phyloP scores from a whole-genome alignment of 2,888 invertebrate species.

The Subacronicta megacephala region DNA sequence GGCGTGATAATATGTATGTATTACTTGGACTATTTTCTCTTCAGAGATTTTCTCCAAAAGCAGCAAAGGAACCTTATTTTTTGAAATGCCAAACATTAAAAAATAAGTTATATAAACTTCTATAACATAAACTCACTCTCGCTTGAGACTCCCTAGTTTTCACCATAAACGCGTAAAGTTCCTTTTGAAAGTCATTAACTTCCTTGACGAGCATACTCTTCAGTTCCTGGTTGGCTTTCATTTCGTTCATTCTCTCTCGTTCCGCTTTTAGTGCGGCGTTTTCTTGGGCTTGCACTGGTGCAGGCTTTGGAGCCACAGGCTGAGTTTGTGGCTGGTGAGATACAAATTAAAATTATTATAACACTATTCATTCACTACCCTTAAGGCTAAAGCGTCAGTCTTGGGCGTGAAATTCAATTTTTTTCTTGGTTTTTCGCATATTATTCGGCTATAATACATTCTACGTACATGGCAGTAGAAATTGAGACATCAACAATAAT shows the following conservation, averaged over 20 bases:
- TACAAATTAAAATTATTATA: not conserved
- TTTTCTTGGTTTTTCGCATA: too few species aligned
- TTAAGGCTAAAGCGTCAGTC: too few species aligned
- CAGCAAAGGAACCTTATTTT: too few species aligned
- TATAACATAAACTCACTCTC: slow-evolving; percentile 80
- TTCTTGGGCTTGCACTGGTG: slow-evolving; percentile 55
- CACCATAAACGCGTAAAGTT: slow-evolving; percentile 90
- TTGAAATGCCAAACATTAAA: not conserved
- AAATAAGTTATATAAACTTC: not conserved
- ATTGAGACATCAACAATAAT: too few species aligned
- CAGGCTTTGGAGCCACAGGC: slow-evolving; percentile 35
- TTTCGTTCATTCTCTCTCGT: slow-evolving; percentile 74
- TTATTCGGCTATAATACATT: too few species aligned
- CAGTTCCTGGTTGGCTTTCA: slow-evolving; percentile 82
- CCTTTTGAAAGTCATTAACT: slow-evolving; percentile 91
- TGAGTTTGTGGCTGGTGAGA: slow-evolving; percentile 31
- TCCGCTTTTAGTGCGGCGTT: slow-evolving; percentile 78
- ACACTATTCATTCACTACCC: too few species aligned
- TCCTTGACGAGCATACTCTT: slow-evolving; percentile 91
- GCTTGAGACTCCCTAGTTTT: slow-evolving; percentile 87
- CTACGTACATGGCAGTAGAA: too few species aligned
- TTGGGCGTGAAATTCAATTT: too few species aligned
- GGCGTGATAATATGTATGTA: too few species aligned
- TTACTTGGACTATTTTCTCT: too few species aligned
- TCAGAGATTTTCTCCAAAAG: too few species aligned